Conservation (phyloP, 2,113 vertebrate species). For the Siniperca knerii region DNA sequence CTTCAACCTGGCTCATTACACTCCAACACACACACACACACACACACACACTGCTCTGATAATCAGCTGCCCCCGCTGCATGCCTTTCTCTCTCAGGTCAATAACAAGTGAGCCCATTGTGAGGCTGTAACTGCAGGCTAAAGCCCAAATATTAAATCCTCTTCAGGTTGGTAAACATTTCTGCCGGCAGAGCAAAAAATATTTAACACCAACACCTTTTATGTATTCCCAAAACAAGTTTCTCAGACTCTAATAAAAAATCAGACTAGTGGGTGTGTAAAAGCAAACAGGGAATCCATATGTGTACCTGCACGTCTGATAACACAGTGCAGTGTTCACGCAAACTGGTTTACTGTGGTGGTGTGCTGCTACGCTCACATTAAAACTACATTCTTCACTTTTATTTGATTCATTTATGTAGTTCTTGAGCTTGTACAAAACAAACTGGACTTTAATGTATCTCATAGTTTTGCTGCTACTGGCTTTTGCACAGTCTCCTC, state of each 20-base stretch:
- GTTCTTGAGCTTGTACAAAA: too few relatives aligned
- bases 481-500: too few relatives aligned
- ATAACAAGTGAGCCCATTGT: slow-evolving; percentile 61
- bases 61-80: slow-evolving; percentile 57
- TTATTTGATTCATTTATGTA: too few relatives aligned
- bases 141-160: not conserved
- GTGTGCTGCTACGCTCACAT: too few relatives aligned
- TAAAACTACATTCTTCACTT: too few relatives aligned
- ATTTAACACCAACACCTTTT: not conserved
- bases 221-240: not conserved
- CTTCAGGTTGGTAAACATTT: not conserved
- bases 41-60: slow-evolving; percentile 12
- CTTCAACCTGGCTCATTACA: slow-evolving; percentile 34
- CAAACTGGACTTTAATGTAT: too few relatives aligned
- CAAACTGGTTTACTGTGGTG: not conserved
- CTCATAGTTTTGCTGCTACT: too few relatives aligned
- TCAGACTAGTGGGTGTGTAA: not conserved
- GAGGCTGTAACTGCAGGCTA: slow-evolving; percentile 6
- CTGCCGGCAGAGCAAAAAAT: not conserved
- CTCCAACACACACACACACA: slow-evolving; percentile 21
- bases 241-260: not conserved
- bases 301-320: not conserved
- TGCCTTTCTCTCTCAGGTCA: slow-evolving; percentile 52
- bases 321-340: not conserved
- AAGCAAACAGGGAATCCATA: not conserved